Evolutionary conservation across 2,888 invertebrate genomes (phyloP).

Genomic region (Rhagophthalmus giganteus): DNA sequence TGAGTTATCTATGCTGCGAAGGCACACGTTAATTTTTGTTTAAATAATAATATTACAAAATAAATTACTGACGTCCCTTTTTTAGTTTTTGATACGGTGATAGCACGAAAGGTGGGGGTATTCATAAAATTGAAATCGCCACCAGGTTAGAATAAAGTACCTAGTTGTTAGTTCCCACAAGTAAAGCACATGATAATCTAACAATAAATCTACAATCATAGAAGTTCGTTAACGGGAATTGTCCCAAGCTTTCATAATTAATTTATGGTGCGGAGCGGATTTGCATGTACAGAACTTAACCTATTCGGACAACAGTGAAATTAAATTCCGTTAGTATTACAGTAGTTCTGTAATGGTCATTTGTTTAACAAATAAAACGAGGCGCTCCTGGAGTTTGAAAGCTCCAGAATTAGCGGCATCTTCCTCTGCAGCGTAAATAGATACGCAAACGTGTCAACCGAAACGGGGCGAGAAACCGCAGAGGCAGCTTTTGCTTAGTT

Average conservation of each 20-base stretch:
- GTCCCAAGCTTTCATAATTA: slow-evolving; percentile 53
- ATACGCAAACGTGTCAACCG: slow-evolving; percentile 7
- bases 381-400: slow-evolving; percentile 22
- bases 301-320: slow-evolving; percentile 57
- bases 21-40: too few relatives aligned
- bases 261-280: slow-evolving; percentile 54
- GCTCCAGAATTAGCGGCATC: slow-evolving; percentile 18
- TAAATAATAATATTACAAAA: too few relatives aligned
- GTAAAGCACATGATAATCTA: slow-evolving; percentile 23
- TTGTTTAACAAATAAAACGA: slow-evolving; percentile 55
- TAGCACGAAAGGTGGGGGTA: too few relatives aligned
- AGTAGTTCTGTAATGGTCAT: slow-evolving; percentile 49
- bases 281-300: slow-evolving; percentile 56
- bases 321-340: slow-evolving; percentile 51
- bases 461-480: slow-evolving; percentile 13
- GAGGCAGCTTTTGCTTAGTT: slow-evolving; percentile 6
- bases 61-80: too few relatives aligned
- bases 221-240: slow-evolving; percentile 55
- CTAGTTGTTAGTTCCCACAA: slow-evolving; percentile 32
- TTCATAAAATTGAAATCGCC: neutral
- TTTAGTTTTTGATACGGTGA: too few relatives aligned
- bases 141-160: slow-evolving; percentile 19
- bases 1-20: too few relatives aligned
- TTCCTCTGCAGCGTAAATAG: slow-evolving; percentile 17
- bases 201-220: slow-evolving; percentile 53